Conservation (phyloP, 2,797 vertebrate species). For the Clarias fuscus region DNA sequence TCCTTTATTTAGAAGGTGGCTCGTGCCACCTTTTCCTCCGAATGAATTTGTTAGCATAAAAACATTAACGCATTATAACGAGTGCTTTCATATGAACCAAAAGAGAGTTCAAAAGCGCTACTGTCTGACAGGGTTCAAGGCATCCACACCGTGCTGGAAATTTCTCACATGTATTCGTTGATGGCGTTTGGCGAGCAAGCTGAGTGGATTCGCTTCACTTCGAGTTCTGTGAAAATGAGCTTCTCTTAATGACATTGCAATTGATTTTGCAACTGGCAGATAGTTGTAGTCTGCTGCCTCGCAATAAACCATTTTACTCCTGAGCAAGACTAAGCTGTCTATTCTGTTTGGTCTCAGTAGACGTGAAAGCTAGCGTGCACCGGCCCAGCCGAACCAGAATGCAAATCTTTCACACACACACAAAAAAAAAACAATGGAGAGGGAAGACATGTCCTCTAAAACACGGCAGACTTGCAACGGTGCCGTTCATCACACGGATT, state of each 20-base stretch:
- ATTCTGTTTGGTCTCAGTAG: constrained; percentile 6
- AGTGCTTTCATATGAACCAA: neutral
- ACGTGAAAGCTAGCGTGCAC: neutral
- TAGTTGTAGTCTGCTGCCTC: constrained; percentile 70
- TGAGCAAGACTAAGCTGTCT: constrained; percentile 28
- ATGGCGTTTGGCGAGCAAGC: neutral
- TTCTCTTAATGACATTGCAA: constrained; percentile 73
- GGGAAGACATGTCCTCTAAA: constrained; percentile 47
- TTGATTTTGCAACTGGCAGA: constrained; percentile 73
- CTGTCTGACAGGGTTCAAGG: neutral
- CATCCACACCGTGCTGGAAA: neutral
- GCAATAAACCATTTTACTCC: constrained; percentile 73
- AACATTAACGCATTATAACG: neutral
- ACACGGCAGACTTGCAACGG: constrained; percentile 58
- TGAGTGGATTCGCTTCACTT: constrained; percentile 49
- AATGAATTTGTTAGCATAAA: neutral
- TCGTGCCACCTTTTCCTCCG: no score
- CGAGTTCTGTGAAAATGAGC: constrained; percentile 70
- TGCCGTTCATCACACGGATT: constrained; percentile 74
- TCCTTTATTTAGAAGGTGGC: neutral
- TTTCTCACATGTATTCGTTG: neutral
- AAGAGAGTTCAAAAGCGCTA: neutral
- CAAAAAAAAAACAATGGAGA: constrained; percentile 7
- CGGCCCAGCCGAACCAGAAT: neutral
- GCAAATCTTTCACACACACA: constrained; percentile 12